phyloP scores from a whole-genome alignment of 2,888 invertebrate species.

The Leucozona laternaria region DNA sequence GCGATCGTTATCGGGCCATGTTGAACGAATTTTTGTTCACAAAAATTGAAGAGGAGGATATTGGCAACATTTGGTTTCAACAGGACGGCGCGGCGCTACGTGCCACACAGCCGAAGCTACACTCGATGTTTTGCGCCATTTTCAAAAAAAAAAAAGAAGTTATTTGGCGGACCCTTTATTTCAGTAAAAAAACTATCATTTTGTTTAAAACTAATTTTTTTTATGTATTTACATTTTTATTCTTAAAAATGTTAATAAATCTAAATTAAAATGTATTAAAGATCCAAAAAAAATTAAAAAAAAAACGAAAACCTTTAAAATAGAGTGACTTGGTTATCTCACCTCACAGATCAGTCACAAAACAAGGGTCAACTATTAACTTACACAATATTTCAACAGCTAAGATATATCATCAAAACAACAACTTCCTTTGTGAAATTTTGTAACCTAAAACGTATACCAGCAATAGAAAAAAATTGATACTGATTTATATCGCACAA shows the following conservation, averaged over 20 bases:
- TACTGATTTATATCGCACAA: neutral
- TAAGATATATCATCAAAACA: neutral
- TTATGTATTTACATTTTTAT: neutral
- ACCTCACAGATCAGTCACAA: slow-evolving; percentile 7
- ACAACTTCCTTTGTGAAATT: slow-evolving; percentile 7
- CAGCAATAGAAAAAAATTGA: neutral
- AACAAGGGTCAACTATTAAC: slow-evolving; percentile 13
- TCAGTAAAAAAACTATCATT: too few relatives aligned
- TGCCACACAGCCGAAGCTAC: too few relatives aligned
- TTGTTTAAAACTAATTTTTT: neutral
- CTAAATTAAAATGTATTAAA: neutral
- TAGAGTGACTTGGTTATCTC: neutral
- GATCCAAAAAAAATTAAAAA: neutral
- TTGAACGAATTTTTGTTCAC: too few relatives aligned
- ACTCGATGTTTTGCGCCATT: too few relatives aligned
- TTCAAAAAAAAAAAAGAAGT: too few relatives aligned
- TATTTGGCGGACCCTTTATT: too few relatives aligned
- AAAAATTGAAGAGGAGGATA: too few relatives aligned
- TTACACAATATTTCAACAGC: neutral
- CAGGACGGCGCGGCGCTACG: too few relatives aligned
- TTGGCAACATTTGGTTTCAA: too few relatives aligned
- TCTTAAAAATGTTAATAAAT: neutral
- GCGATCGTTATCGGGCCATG: too few relatives aligned
- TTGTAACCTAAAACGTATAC: neutral
- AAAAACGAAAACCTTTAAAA: neutral